Base-by-base conservation (phyloP, 2,888 invertebrate species). In the Apamea crenata region DNA sequence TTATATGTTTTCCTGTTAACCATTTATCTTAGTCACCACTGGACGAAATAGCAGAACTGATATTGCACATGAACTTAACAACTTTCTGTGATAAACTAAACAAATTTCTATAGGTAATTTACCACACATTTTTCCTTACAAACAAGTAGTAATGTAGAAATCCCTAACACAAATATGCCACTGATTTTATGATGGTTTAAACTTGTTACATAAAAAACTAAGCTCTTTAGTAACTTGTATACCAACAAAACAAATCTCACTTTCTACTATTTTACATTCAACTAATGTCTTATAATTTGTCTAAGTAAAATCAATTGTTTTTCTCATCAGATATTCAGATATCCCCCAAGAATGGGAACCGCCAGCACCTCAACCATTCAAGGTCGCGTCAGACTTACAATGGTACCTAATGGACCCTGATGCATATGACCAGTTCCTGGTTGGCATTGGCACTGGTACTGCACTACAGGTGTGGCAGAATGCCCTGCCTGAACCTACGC, bases 391-490 rank as follows among this genome's bases (percentile, higher is more conserved):
- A 65, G 99, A 99, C 96, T 97, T 99, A 80, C 98, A 99, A 94
- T 98, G 98, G 96, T 99, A 99, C 97, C 97, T 99, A 65, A 97
- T 99, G 94, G 99, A 99, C 92, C 98, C 99, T 0, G 99, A 99
- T 96, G 99, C 99, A 76, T 99, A 98, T 91, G 99, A 99, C 96
- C 99, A 99, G 95, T 99, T 98, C 95, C 98, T 98, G 91, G 98
- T 99, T 29, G 98, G 99, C 40, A 98, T 98, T 74, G 99, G 99
- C 71, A 98, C 98, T 74, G 98, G 98, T 0, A 97, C 98, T 0
- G 98, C 98, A 67, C 98, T 99, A 69, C 98, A 98, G 90, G 98
- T 99, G 74, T 99, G 98, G 98, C 98, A 98, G 92, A 99, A 99
- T 94, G 98, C 98, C 1, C 97, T 98, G 68, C 99, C 99, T 0